Percentiles rank a stretch among this genome's conserved stretches.
phyloP scores from a whole-genome alignment of 2,113 vertebrate genomes.

The Brienomyrus longianalis region DNA sequence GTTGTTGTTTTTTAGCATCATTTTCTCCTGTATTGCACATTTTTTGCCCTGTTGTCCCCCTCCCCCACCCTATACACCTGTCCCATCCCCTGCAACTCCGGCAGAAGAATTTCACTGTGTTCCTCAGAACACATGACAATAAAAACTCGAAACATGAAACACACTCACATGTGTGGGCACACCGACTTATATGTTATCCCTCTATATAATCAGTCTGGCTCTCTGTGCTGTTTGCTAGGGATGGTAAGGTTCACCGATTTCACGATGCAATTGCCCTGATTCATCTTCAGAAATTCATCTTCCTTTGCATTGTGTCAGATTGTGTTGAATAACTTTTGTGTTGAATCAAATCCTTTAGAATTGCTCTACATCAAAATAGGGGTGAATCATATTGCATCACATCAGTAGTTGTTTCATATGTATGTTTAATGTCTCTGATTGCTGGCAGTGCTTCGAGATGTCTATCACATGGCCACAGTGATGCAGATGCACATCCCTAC shows the following conservation, averaged over 20 bases:
- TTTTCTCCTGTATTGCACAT: neutral
- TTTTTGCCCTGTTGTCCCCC: neutral
- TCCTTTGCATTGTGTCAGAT: neutral
- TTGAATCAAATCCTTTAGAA: neutral
- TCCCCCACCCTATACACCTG: neutral
- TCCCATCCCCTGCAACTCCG: neutral
- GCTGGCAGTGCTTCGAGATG: neutral
- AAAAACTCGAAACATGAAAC: neutral
- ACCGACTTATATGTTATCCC: neutral
- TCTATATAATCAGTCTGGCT: constrained; percentile 23
- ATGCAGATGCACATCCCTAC: neutral
- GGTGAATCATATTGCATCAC: neutral
- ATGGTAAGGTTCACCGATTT: neutral
- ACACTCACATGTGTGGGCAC: neutral
- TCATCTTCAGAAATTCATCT: neutral
- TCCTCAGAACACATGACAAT: neutral
- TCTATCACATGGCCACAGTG: neutral
- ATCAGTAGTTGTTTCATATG: neutral
- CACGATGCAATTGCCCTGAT: no score
- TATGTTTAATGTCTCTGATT: neutral
- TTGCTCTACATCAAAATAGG: neutral
- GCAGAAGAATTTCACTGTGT: neutral
- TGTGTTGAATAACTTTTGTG: neutral
- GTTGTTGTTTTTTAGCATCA: neutral
- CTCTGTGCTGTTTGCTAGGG: neutral